Evolutionary conservation across 1,140 invertebrate genomes (phyloP).

Genomic region (Brachionus rubens): DNA sequence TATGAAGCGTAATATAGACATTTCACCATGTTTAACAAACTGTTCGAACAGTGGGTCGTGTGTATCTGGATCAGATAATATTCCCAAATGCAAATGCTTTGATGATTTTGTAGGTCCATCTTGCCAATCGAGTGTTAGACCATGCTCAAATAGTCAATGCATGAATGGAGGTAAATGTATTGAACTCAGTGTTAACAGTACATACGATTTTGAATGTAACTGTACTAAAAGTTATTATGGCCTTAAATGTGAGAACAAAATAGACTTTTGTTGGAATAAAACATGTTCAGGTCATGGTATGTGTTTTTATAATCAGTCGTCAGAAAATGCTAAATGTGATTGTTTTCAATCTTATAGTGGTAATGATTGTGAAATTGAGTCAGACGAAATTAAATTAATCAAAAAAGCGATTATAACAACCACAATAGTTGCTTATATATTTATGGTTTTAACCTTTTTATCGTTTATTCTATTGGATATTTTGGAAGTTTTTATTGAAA

Average conservation of each 20-base stretch:
- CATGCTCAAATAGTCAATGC: background rate
- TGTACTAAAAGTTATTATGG: background rate
- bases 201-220: no score
- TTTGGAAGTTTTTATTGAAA: background rate
- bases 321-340: background rate
- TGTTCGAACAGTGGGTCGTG: constrained; percentile 4
- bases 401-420: background rate
- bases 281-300: background rate
- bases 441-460: background rate
- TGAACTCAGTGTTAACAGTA: background rate
- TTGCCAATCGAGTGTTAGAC: background rate
- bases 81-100: background rate
- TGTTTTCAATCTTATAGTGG: constrained; percentile 8
- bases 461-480: background rate
- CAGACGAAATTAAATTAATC: constrained; percentile 1
- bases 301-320: background rate
- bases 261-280: background rate
- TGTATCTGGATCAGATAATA: background rate
- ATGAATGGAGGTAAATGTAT: background rate
- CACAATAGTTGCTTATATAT: constrained; percentile 6
- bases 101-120: background rate
- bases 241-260: background rate
- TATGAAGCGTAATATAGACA: background rate
- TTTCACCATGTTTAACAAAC: background rate
- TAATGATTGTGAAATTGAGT: background rate